phyloP scores from a whole-genome alignment of 2,888 invertebrate species.

The Drosophila paucipuncta region DNA sequence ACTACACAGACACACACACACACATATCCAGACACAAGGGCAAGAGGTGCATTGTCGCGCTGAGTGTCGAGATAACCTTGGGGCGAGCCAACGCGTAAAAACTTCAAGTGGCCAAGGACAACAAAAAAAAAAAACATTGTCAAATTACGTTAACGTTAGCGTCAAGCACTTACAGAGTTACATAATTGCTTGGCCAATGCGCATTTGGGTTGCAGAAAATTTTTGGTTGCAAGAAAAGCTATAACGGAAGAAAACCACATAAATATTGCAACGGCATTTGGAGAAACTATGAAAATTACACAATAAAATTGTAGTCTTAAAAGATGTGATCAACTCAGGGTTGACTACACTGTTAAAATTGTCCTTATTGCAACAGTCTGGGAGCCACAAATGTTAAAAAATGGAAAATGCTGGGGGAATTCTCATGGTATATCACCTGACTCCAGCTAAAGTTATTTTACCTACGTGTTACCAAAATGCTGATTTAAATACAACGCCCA shows the following conservation, averaged over 20 bases:
- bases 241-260: background rate
- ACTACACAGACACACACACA: constrained; percentile 7
- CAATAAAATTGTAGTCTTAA: background rate
- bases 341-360: background rate
- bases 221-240: background rate
- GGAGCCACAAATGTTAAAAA: background rate
- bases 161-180: constrained; percentile 56
- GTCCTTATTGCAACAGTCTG: background rate
- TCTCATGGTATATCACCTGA: background rate
- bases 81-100: constrained; percentile 33
- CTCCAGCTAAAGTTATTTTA: background rate
- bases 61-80: constrained; percentile 59
- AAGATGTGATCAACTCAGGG: background rate
- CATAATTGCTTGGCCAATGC: constrained; percentile 48
- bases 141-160: constrained; percentile 52
- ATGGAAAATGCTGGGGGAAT: background rate
- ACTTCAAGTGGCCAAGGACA: constrained; percentile 48
- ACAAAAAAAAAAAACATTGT: constrained; percentile 47
- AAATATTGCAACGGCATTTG: background rate
- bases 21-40: constrained; percentile 1
- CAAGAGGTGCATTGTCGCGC: constrained; percentile 40
- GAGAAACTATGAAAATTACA: background rate
- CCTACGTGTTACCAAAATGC: background rate
- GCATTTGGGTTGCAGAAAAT: background rate
- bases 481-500: background rate